Conservation (phyloP, 2,888 invertebrate species). For the Eurois occulta region DNA sequence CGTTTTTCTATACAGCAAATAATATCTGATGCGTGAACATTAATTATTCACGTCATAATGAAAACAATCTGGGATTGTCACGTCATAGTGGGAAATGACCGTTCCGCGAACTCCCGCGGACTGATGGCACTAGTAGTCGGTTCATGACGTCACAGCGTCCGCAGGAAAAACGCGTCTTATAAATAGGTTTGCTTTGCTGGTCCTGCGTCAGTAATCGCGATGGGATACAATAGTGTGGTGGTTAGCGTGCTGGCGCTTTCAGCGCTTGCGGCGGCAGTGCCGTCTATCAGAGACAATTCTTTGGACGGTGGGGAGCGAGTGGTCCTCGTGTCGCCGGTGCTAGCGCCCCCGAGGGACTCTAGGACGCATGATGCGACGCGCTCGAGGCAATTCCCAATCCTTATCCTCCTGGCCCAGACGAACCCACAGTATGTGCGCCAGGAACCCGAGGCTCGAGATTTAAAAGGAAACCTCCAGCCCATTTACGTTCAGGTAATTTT, state of each 20-base stretch:
- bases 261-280: conserved; percentile 75
- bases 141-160: conserved; percentile 79
- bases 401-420: conserved; percentile 81
- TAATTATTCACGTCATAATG: conserved; percentile 58
- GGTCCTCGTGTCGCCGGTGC: conserved; percentile 84
- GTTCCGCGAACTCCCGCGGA: conserved; percentile 75
- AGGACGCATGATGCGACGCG: conserved; percentile 80
- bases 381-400: conserved; percentile 85
- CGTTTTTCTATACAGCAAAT: conserved; percentile 34
- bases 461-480: conserved; percentile 78
- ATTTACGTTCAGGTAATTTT: conserved; percentile 85
- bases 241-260: conserved; percentile 80
- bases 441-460: conserved; percentile 82
- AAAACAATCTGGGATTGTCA: conserved; percentile 56
- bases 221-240: conserved; percentile 83
- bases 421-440: conserved; percentile 70
- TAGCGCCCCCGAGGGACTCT: conserved; percentile 85
- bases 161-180: conserved; percentile 83
- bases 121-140: conserved; percentile 62
- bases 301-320: conserved; percentile 82
- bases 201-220: conserved; percentile 86
- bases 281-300: conserved; percentile 81
- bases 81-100: conserved; percentile 80
- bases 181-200: conserved; percentile 83
- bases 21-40: conserved; percentile 31